Conservation (phyloP, 30 jellyfish, hydroid and myxozoan species). For the Aurelia sp. region DNA sequence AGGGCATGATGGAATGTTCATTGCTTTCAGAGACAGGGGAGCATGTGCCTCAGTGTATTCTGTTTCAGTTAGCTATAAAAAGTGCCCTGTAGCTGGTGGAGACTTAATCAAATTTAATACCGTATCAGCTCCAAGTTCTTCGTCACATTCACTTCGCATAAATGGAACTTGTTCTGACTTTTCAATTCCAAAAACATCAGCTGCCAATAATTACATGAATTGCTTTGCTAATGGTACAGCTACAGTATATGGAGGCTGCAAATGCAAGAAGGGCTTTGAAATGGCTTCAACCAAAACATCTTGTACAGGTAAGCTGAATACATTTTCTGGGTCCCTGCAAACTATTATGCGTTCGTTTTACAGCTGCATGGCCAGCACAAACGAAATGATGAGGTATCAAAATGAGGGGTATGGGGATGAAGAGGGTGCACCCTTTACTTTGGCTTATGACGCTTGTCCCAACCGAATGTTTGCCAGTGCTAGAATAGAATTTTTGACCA, state of each 20-base stretch:
- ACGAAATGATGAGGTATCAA: too few species aligned
- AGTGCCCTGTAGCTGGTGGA: constrained; percentile 68
- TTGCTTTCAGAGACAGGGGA: constrained; percentile 58
- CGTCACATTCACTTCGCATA: background rate
- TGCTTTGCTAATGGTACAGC: constrained; percentile 80
- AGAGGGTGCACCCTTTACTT: too few species aligned
- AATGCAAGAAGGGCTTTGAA: constrained; percentile 70
- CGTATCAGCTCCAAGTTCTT: constrained; percentile 53
- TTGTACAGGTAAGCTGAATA: constrained; percentile 45
- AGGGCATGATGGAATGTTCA: constrained; percentile 12
- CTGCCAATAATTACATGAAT: constrained; percentile 10
- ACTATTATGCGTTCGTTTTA: too few species aligned
- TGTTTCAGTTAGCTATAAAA: constrained; percentile 1
- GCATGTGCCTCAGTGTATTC: constrained; percentile 26
- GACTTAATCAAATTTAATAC: constrained; percentile 28
- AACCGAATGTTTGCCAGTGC: too few species aligned
- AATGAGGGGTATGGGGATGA: too few species aligned
- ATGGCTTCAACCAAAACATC: background rate
- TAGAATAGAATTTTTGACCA: too few species aligned
- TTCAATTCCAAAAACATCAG: constrained; percentile 20
- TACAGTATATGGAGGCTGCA: constrained; percentile 64
- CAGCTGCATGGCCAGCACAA: too few species aligned
- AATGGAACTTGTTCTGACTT: constrained; percentile 54
- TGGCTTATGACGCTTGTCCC: too few species aligned
- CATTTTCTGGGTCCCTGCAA: background rate